phyloP scores from a whole-genome alignment of 2,888 invertebrate genomes.

The Brachypalpus laphriformis region DNA sequence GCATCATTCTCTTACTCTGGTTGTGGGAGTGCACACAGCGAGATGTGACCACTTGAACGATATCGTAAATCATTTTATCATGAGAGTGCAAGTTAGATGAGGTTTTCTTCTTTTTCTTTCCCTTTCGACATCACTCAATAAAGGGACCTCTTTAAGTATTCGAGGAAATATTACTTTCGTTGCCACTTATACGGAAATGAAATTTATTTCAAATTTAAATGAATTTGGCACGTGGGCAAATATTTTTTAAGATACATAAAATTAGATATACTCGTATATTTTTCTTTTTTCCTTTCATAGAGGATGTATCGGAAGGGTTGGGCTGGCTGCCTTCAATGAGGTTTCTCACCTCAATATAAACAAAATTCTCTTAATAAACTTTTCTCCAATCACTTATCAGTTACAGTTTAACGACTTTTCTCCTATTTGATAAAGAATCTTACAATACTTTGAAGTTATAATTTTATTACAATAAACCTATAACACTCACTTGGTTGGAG shows the following conservation, averaged over 20 bases:
- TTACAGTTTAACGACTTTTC: no score
- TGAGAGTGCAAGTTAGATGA: slow-evolving; percentile 9
- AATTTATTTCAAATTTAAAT: slow-evolving; percentile 3
- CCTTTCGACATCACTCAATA: neutral
- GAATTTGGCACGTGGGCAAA: neutral
- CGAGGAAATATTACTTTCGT: neutral
- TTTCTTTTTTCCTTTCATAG: neutral
- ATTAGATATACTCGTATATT: neutral
- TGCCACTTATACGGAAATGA: neutral
- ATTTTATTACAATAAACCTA: no score
- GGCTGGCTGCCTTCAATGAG: no score
- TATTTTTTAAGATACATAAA: neutral
- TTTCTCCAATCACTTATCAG: no score
- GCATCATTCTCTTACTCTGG: slow-evolving; percentile 9
- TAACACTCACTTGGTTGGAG: no score
- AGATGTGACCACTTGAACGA: slow-evolving; percentile 29
- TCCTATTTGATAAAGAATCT: no score
- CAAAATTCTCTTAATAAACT: no score
- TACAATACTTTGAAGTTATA: no score
- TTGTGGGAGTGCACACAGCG: slow-evolving; percentile 7
- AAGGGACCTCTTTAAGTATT: neutral
- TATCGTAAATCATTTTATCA: slow-evolving; percentile 18
- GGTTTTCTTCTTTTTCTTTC: neutral
- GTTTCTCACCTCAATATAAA: no score
- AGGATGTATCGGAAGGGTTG: neutral